Evolutionary conservation across 2,113 vertebrate genomes (phyloP).

Genomic region (Thalassoma bifasciatum): DNA sequence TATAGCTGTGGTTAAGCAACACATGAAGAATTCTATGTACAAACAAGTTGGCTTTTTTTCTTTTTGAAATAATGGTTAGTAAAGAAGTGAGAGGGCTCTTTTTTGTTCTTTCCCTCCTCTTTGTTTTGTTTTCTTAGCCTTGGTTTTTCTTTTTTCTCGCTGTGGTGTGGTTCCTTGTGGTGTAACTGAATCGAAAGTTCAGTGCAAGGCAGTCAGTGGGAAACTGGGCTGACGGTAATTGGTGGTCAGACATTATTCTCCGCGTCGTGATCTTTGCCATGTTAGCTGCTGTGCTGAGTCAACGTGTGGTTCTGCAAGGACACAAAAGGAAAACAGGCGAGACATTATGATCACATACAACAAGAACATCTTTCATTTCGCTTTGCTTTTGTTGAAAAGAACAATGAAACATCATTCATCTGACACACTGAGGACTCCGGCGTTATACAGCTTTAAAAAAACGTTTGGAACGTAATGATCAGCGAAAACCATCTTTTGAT

Average conservation of each 20-base stretch:
- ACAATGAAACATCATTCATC: neutral
- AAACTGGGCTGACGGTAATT: conserved; percentile 72
- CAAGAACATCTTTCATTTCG: conserved; percentile 16
- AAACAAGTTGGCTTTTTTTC: conserved; percentile 89
- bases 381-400: neutral
- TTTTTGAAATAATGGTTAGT: conserved; percentile 83
- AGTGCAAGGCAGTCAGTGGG: conserved; percentile 91
- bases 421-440: neutral
- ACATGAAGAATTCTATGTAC: conserved; percentile 99
- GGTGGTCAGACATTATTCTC: conserved; percentile 64
- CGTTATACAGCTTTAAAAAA: neutral
- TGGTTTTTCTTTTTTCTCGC: conserved; percentile 87
- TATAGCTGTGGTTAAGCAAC: conserved; percentile 90
- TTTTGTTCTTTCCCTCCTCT: conserved; percentile 53
- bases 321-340: conserved; percentile 66
- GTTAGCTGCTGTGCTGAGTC: conserved; percentile 99
- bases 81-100: conserved; percentile 64
- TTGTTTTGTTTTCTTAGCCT: conserved; percentile 86
- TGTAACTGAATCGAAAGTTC: conserved; percentile 92
- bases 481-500: conserved; percentile 28
- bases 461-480: conserved; percentile 13
- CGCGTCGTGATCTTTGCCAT: conserved; percentile 74
- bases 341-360: conserved; percentile 48
- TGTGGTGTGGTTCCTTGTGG: conserved; percentile 85
- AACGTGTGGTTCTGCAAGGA: conserved; percentile 95